These are phyloP conservation scores for Meles meles DNA, from an alignment of 2,113 vertebrate species.

Conservation along the genomic window DNA sequence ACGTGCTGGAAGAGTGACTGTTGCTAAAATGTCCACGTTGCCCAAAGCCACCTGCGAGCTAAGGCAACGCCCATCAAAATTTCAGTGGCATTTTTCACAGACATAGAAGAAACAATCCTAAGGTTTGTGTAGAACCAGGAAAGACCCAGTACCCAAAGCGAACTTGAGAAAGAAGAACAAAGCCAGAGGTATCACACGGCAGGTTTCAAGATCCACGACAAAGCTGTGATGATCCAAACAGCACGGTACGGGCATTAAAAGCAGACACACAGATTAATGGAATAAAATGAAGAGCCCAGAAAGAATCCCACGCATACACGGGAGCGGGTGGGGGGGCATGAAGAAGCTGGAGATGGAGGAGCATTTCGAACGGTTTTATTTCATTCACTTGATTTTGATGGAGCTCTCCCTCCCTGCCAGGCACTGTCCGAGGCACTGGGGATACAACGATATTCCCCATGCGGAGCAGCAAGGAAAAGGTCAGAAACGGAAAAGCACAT, in stretches of 20 bases:
- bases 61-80: neutral
- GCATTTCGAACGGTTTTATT: neutral
- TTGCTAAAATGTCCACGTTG: neutral
- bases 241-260: neutral
- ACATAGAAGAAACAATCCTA: neutral
- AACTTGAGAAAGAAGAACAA: neutral
- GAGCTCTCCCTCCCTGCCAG: neutral
- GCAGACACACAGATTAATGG: no score
- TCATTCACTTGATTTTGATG: neutral
- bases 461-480: neutral
- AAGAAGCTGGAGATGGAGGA: neutral
- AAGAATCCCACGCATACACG: neutral
- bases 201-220: neutral
- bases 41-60: neutral
- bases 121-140: neutral
- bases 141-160: neutral
- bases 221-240: neutral
- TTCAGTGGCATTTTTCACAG: neutral
- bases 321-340: neutral
- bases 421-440: no score
- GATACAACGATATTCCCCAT: neutral
- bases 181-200: neutral
- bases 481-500: neutral
- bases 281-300: neutral
- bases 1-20: neutral